A percentile compares a stretch with the other conserved stretches of the same genome.
Evolutionary conservation across 2,888 invertebrate genomes (phyloP).

Genomic region (Mythimna albipuncta): DNA sequence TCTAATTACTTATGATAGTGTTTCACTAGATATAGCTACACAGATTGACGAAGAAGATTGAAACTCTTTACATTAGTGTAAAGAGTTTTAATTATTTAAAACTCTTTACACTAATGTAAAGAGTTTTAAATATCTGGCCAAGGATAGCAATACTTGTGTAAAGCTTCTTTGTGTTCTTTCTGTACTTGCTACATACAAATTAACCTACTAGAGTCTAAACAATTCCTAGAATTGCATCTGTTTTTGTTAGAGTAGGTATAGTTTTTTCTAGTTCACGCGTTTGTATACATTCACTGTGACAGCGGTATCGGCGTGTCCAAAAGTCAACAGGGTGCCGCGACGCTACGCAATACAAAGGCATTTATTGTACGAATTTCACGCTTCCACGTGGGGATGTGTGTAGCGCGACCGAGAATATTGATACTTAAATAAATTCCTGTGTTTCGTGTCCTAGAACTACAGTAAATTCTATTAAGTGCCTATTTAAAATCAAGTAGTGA

Average conservation of each 20-base stretch:
- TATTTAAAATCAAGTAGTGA: not conserved
- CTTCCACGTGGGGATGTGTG: conserved; percentile 82
- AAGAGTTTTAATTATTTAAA: not conserved
- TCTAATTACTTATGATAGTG: too few relatives aligned
- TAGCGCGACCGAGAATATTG: conserved; percentile 65
- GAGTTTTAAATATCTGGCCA: not conserved
- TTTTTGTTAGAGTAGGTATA: not conserved
- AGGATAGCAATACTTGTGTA: not conserved
- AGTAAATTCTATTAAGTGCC: not conserved
- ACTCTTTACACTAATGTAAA: not conserved
- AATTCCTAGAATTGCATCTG: not conserved
- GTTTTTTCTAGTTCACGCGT: not conserved
- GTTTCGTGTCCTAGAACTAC: not conserved
- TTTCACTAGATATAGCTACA: too few relatives aligned
- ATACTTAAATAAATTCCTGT: conserved; percentile 64
- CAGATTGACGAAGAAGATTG: too few relatives aligned
- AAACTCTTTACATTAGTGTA: too few relatives aligned
- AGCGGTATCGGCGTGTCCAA: conserved; percentile 71
- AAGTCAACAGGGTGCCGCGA: conserved; percentile 84
- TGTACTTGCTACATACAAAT: too few relatives aligned
- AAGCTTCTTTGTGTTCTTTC: too few relatives aligned
- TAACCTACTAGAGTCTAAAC: not conserved
- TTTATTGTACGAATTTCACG: conserved; percentile 91
- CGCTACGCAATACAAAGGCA: conserved; percentile 85
- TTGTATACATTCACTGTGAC: conserved; percentile 25